phyloP scores from a whole-genome alignment of 2,888 invertebrate species.

The Athetis lepigone region DNA sequence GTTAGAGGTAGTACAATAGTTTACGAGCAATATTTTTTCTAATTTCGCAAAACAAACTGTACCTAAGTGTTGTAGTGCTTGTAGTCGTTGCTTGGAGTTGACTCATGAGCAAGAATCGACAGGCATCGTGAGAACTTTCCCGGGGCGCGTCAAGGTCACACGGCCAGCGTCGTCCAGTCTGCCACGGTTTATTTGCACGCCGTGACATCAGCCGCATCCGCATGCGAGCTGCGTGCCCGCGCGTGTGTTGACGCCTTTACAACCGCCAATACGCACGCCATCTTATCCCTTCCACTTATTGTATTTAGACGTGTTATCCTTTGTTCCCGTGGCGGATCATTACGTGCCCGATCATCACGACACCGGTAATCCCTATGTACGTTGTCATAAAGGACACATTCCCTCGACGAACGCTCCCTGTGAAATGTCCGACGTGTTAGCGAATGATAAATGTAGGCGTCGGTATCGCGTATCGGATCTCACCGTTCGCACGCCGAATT shows the following conservation, averaged over 20 bases:
- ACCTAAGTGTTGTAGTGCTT: slow-evolving; percentile 21
- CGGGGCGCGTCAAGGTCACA: slow-evolving; percentile 78
- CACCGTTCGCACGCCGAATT: slow-evolving; percentile 90
- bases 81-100: slow-evolving; percentile 35
- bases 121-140: slow-evolving; percentile 80
- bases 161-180: slow-evolving; percentile 86
- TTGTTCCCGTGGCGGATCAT: slow-evolving; percentile 83
- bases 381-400: slow-evolving; percentile 81
- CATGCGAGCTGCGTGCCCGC: slow-evolving; percentile 79
- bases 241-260: slow-evolving; percentile 80
- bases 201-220: slow-evolving; percentile 83
- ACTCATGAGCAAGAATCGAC: slow-evolving; percentile 56
- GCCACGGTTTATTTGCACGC: slow-evolving; percentile 79
- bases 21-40: too few relatives aligned
- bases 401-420: slow-evolving; percentile 77
- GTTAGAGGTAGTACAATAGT: background rate
- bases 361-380: slow-evolving; percentile 75
- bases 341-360: slow-evolving; percentile 80
- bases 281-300: slow-evolving; percentile 85
- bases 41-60: too few relatives aligned
- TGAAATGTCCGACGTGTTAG: slow-evolving; percentile 90
- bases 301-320: slow-evolving; percentile 88
- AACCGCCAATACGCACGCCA: slow-evolving; percentile 75
- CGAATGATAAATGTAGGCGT: slow-evolving; percentile 91
- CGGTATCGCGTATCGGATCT: slow-evolving; percentile 90